Evolutionary conservation across 2,888 invertebrate genomes (phyloP), one percentile per base, ranked within the genome.

Genomic region (Sphaeridia pumilis): DNA sequence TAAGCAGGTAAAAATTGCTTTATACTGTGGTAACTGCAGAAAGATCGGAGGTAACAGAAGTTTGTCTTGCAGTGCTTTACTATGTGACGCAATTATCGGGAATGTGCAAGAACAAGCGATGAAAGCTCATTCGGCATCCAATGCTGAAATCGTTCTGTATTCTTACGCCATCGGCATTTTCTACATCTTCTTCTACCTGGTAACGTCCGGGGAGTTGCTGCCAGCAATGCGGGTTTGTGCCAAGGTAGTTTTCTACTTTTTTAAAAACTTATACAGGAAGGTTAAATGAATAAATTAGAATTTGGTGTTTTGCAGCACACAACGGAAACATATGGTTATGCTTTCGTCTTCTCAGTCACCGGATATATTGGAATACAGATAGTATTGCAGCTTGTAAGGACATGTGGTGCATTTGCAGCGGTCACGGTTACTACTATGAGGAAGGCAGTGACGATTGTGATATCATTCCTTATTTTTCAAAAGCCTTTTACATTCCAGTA

Each of bases 71-170:
- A 74, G 84, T 65, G 95, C 95, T 0, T 71, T 97, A 47, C 72
- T 93, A 2, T 94, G 93, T 67, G 95, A 97, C 72, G 95, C 95
- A 0, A 78, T 87, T 10, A 94, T 97, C 60, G 95, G 95, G 21
- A 97, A 97, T 73, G 85, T 94, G 0, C 95, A 97, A 72, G 95
- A 97, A 70, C 93, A 93, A 69, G 83, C 84, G 0, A 90, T 97
- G 85, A 87, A 85, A 66, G 78, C 79, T 57, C 78, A 83, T 68
- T 79, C 81, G 58, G 89, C 89, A 0, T 75, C 83, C 0, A 93
- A 89, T 70, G 84, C 86, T 59, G 94, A 95, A 76, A 84, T 95
- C 45, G 92, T 90, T 1, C 76, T 89, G 49, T 93, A 89, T 69
- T 94, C 94, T 0, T 95, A 94, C 70, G 80, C 82, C 0, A 78